phyloP scores from a whole-genome alignment of 1,140 invertebrate species.

The Diorhabda sublineata region DNA sequence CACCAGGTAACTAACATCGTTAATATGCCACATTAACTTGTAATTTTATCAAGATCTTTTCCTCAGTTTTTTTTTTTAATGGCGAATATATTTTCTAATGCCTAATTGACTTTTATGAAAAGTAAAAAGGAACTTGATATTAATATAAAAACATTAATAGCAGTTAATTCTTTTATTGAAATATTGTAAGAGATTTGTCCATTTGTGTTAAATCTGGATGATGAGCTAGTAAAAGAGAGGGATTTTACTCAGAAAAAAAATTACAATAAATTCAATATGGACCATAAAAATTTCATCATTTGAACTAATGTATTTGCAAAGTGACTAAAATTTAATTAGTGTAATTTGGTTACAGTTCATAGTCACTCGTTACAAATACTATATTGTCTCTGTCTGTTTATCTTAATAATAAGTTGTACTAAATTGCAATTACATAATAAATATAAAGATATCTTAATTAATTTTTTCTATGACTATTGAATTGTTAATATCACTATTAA shows the following conservation, averaged over 20 bases:
- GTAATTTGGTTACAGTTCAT: slow-evolving; percentile 22
- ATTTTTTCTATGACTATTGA: slow-evolving; percentile 20
- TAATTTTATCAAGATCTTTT: no score
- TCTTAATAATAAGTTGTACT: slow-evolving; percentile 34
- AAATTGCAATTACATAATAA: slow-evolving; percentile 29
- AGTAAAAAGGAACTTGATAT: no score
- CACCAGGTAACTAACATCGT: no score
- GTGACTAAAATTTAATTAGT: slow-evolving; percentile 25
- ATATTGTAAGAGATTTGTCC: no score
- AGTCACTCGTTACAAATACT: slow-evolving; percentile 35
- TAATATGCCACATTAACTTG: no score
- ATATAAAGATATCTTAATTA: slow-evolving; percentile 31
- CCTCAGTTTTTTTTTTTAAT: no score
- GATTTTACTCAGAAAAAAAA: neutral
- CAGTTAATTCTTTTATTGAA: no score
- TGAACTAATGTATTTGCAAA: slow-evolving; percentile 25
- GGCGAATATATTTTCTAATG: no score
- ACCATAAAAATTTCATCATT: neutral
- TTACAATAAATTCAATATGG: neutral
- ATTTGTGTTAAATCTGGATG: no score
- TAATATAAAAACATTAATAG: no score
- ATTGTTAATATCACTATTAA: slow-evolving; percentile 20
- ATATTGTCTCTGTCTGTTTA: slow-evolving; percentile 35
- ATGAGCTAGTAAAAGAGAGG: no score
- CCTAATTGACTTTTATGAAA: no score